Conservation (phyloP, 2,113 vertebrate species). For the Jacana jacana region DNA sequence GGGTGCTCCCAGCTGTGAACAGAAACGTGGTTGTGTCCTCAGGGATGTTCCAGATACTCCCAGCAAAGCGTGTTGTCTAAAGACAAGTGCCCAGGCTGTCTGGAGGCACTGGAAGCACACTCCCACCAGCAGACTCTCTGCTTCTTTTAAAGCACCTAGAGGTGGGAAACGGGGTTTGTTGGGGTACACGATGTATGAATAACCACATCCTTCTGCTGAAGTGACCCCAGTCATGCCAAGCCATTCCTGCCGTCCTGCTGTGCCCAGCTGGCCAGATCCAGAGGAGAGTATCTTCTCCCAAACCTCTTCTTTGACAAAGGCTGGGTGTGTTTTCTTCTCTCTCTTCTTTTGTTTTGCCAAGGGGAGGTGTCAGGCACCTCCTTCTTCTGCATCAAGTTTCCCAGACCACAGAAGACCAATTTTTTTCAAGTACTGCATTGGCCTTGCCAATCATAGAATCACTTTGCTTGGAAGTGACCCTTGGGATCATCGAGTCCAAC, state of each 20-base stretch:
- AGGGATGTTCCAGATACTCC: rapidly evolving
- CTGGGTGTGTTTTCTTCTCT: too few relatives aligned
- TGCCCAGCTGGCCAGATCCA: rapidly evolving
- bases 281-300: not conserved
- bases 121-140: not conserved
- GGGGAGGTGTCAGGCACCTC: not conserved
- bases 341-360: not conserved
- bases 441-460: too few relatives aligned
- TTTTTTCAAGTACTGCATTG: not conserved
- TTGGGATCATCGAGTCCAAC: too few relatives aligned
- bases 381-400: not conserved
- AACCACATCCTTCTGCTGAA: not conserved
- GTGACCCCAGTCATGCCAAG: rapidly evolving
- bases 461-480: too few relatives aligned
- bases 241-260: not conserved
- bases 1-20: not conserved
- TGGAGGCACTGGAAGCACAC: not conserved
- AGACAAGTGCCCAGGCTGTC: not conserved
- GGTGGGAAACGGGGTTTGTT: not conserved
- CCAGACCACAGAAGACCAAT: not conserved
- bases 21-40: not conserved
- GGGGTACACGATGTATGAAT: rapidly evolving
- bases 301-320: not conserved
- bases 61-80: rapidly evolving
- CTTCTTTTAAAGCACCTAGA: not conserved